These are phyloP conservation scores for Nycteola revayana DNA, from an alignment of 2,888 invertebrate genomes.

Conservation along the genomic window DNA sequence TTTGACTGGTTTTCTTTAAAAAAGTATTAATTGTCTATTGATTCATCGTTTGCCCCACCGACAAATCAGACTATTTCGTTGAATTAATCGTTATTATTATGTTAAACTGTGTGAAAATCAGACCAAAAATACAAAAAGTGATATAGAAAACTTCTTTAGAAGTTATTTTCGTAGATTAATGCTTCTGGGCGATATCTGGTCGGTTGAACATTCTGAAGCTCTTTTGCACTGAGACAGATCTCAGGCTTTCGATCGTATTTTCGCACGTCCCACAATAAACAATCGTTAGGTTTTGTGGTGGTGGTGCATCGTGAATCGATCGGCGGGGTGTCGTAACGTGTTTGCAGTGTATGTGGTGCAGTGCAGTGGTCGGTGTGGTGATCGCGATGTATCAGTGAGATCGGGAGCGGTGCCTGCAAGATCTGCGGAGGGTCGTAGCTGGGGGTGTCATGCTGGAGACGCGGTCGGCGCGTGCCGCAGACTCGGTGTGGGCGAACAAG, in stretches of 20 bases:
- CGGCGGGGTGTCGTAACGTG: constrained; percentile 22
- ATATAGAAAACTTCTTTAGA: constrained; percentile 10
- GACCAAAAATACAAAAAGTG: constrained; percentile 24
- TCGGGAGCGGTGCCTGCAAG: constrained; percentile 47
- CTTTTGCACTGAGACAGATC: constrained; percentile 36
- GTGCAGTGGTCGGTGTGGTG: constrained; percentile 41
- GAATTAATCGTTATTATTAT: constrained; percentile 44
- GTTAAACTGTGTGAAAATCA: constrained; percentile 46
- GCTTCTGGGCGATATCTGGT: constrained; percentile 15
- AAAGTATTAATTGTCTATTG: constrained; percentile 67
- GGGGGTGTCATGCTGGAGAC: constrained; percentile 86
- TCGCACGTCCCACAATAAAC: constrained; percentile 65
- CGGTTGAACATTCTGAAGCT: constrained; percentile 41
- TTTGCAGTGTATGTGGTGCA: constrained; percentile 46
- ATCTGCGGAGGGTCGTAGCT: constrained; percentile 43
- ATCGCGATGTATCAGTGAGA: constrained; percentile 64
- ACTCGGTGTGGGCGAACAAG: constrained; percentile 85
- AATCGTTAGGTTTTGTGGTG: constrained; percentile 52
- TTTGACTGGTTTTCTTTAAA: constrained; percentile 30
- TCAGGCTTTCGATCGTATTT: constrained; percentile 61
- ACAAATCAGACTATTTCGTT: constrained; percentile 57
- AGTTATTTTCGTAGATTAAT: constrained; percentile 18
- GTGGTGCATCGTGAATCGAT: constrained; percentile 40
- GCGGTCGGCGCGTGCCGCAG: constrained; percentile 88
- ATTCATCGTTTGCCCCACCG: constrained; percentile 75